Evolutionary conservation across 2,797 vertebrate species (phyloP).

Genomic region (Chaetodon trifasciatus): DNA sequence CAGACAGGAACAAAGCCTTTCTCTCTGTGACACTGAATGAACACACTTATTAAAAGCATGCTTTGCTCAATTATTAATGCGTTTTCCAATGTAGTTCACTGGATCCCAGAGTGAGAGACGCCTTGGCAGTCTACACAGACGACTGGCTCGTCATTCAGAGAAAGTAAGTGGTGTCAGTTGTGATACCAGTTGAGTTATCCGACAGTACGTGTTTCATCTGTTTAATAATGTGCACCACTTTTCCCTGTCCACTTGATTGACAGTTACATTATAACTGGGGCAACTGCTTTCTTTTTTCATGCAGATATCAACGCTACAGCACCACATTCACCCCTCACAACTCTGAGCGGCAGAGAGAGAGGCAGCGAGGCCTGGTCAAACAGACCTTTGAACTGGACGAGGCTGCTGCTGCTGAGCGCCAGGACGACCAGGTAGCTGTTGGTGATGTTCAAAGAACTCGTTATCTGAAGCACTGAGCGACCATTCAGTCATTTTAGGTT

Average conservation of each 20-base stretch:
- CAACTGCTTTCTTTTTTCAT: background rate
- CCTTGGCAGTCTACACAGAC: slow-evolving; percentile 91
- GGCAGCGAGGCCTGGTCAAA: slow-evolving; percentile 88
- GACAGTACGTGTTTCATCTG: slow-evolving; percentile 28
- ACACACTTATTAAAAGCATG: slow-evolving; percentile 72
- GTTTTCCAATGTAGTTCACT: slow-evolving; percentile 84
- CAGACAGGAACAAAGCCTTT: slow-evolving; percentile 63
- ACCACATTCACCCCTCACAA: slow-evolving; percentile 85
- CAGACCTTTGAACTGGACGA: slow-evolving; percentile 93
- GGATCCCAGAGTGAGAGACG: slow-evolving; percentile 91
- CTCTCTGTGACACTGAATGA: slow-evolving; percentile 46
- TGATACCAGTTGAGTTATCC: slow-evolving; percentile 55
- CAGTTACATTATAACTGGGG: slow-evolving; percentile 21
- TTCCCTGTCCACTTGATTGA: slow-evolving; percentile 30
- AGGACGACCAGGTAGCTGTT: slow-evolving; percentile 87
- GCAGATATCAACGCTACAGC: slow-evolving; percentile 90
- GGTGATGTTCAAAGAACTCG: background rate
- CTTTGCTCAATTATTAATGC: slow-evolving; percentile 77
- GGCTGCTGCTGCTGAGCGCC: slow-evolving; percentile 83
- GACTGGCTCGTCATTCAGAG: slow-evolving; percentile 93
- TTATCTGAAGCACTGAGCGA: slow-evolving; percentile 3
- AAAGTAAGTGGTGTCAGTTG: slow-evolving; percentile 85
- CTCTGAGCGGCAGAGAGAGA: slow-evolving; percentile 89
- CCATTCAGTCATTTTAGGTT: slow-evolving; percentile 22
- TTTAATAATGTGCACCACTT: slow-evolving; percentile 47